phyloP scores from a whole-genome alignment of 2,113 vertebrate species.

The Pomatorhinus ruficollis region DNA sequence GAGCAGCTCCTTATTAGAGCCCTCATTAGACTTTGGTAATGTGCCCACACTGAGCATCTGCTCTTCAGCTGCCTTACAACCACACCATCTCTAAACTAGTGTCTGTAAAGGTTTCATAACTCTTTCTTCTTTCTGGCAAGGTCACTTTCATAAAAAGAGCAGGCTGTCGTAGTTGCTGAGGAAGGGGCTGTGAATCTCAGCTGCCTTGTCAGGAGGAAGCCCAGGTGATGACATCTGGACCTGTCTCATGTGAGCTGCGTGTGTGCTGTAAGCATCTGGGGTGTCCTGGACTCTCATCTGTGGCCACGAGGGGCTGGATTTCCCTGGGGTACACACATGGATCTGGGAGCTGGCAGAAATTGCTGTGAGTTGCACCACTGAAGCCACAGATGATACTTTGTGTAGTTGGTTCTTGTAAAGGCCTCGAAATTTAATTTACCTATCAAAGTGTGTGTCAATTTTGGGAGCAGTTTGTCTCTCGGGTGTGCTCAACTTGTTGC shows the following conservation, averaged over 20 bases:
- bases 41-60: neutral
- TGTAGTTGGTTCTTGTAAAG: neutral
- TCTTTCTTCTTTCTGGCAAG: neutral
- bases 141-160: neutral
- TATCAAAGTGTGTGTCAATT: neutral
- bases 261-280: rapidly evolving
- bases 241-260: neutral
- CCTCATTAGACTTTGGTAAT: neutral
- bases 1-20: neutral
- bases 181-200: neutral
- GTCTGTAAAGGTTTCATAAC: neutral
- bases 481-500: neutral
- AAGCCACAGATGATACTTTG: neutral
- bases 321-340: neutral
- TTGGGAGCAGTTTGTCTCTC: neutral
- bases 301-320: neutral
- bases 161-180: neutral
- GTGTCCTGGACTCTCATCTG: neutral
- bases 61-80: neutral
- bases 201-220: neutral
- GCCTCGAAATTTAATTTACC: neutral
- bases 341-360: neutral
- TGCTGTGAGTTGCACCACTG: rapidly evolving
- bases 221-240: neutral
- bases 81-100: neutral